Base-by-base conservation (phyloP, 2,888 invertebrate genomes). In the Sphinx pinastri region DNA sequence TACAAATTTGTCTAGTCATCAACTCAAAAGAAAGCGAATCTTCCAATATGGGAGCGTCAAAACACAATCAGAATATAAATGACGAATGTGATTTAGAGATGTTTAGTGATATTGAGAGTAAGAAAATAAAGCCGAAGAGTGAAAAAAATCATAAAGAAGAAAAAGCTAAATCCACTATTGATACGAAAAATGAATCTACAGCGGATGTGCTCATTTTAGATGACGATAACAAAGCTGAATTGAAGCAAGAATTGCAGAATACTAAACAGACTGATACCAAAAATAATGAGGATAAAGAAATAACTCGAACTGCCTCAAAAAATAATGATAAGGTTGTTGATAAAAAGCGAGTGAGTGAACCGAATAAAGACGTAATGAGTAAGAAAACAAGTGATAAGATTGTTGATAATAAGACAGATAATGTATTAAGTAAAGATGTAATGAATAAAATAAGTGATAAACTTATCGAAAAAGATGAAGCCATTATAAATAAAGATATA, bases 1-100 rank as follows among this genome's bases (percentile, higher is more conserved):
- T 90, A 75, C 87, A 91, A 81, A 89, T 91, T 71, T 87, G 88
- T 75, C 79, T 90, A 10, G 88, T 89, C 6, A 84, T 90, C 31
- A 88, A 90, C 76, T 75, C 82, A 19, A 49, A 54, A 69, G 68
- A 68, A 49, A 66, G 12, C 16, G 58, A 68, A 70, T 19, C 13
- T 14, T 49, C 63, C 12, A 71, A 8, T 66, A n/a, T 55, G 31
- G 77, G 79, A 45, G 73, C 51, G 49, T 52, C 19, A 67, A 59
- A 54, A 13, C 19, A 16, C 12, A 69, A 73, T 70, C 68, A 68
- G 38, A 49, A 71, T n/a, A 70, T 71, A 16, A 68, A 76, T 59
- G 79, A 89, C 70, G 68, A 79, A 38, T 79, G 82, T 14, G 91
- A 92, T 72, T 84, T 90, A 72, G 88, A 90, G 82, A 84, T 85